These are phyloP conservation scores for Scaptomyza montana DNA, from an alignment of 1,140 invertebrate genomes.

Conservation along the genomic window DNA sequence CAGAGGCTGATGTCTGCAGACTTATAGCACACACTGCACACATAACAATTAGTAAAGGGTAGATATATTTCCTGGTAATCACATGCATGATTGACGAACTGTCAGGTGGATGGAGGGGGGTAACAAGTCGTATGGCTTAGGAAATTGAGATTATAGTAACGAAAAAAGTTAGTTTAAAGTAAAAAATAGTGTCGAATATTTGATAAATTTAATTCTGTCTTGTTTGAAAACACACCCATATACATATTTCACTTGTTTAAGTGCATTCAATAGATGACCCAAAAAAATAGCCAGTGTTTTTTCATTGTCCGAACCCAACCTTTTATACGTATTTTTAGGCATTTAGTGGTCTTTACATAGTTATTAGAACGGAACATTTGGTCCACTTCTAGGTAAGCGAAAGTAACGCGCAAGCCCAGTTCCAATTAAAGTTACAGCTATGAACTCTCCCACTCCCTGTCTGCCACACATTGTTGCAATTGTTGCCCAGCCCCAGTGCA, in stretches of 20 bases:
- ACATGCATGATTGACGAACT: constrained; percentile 43
- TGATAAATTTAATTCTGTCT: background rate
- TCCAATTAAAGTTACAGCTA: constrained; percentile 8
- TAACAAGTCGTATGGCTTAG: background rate
- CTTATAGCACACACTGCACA: background rate
- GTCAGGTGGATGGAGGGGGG: background rate
- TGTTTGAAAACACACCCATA: constrained; percentile 28
- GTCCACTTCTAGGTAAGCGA: constrained; percentile 53
- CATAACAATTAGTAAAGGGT: background rate
- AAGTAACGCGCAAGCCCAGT: constrained; percentile 49
- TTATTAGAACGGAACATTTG: constrained; percentile 80
- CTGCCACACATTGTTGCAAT: constrained; percentile 20
- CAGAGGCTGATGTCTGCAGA: constrained; percentile 31
- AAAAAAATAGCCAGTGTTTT: constrained; percentile 27
- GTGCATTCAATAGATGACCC: constrained; percentile 31
- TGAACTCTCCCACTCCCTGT: background rate
- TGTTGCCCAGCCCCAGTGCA: constrained; percentile 46
- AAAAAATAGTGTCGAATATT: background rate
- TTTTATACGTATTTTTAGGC: constrained; percentile 30
- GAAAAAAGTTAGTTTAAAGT: background rate
- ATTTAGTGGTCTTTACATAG: constrained; percentile 63
- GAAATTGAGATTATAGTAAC: background rate
- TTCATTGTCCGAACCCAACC: constrained; percentile 50
- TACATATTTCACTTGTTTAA: constrained; percentile 29
- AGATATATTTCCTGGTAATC: constrained; percentile 57